Conservation (phyloP, 2,797 vertebrate genomes). For the Eleutherodactylus coqui region DNA sequence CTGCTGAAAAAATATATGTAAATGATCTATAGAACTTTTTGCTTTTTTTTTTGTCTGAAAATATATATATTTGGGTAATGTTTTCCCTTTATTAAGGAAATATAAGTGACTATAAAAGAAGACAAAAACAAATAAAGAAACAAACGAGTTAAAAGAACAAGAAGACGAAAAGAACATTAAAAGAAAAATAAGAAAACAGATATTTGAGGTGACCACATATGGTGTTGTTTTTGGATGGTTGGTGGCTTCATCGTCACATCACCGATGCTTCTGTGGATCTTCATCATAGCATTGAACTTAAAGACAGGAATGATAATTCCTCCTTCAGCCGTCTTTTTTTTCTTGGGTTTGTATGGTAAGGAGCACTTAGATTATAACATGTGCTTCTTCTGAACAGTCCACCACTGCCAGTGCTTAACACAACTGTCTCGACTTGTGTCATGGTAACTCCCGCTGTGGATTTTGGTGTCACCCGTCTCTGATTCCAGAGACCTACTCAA, state of each 20-base stretch:
- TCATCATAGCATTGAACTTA: constrained; percentile 39
- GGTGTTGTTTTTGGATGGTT: constrained; percentile 35
- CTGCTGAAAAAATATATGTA: constrained; percentile 19
- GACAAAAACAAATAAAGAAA: constrained; percentile 33
- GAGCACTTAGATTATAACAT: constrained; percentile 63
- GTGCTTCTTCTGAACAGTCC: constrained; percentile 62
- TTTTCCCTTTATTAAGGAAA: constrained; percentile 47
- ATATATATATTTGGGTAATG: constrained; percentile 35
- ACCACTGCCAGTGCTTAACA: constrained; percentile 65
- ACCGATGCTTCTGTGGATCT: constrained; percentile 34
- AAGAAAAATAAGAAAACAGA: constrained; percentile 54
- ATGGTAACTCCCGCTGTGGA: constrained; percentile 62
- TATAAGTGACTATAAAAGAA: constrained; percentile 32
- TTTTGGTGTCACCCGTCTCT: constrained; percentile 59
- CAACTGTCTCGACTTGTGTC: constrained; percentile 65
- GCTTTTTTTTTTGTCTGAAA: constrained; percentile 50
- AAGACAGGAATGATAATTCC: constrained; percentile 58
- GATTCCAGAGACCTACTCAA: constrained; percentile 62
- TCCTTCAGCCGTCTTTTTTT: constrained; percentile 58
- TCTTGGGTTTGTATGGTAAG: constrained; percentile 59
- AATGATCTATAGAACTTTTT: constrained; percentile 33
- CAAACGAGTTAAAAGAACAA: constrained; percentile 34
- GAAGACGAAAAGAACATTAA: constrained; percentile 34
- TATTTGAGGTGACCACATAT: constrained; percentile 59
- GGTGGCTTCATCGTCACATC: constrained; percentile 26